phyloP scores from a whole-genome alignment of 1,140 invertebrate genomes.

The Vanessa atalanta region DNA sequence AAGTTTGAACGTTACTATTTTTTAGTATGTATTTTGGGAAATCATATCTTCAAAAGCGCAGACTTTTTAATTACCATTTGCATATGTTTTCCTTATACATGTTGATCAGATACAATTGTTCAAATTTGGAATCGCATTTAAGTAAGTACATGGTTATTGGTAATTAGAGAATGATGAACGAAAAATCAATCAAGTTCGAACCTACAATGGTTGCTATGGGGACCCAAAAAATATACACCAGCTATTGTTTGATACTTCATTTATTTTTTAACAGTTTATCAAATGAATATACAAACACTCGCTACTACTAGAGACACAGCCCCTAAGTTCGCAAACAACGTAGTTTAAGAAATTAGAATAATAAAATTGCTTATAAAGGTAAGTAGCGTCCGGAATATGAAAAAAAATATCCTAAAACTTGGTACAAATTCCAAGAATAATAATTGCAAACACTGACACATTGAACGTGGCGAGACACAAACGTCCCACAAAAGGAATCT shows the following conservation, averaged over 20 bases:
- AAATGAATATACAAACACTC: neutral
- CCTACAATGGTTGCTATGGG: conserved; percentile 14
- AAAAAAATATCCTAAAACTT: neutral
- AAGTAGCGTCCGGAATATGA: no score
- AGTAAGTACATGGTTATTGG: no score
- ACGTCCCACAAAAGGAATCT: conserved; percentile 33
- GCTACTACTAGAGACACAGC: no score
- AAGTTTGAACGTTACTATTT: neutral
- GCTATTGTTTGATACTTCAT: neutral
- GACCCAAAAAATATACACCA: conserved; percentile 11
- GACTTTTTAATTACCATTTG: no score
- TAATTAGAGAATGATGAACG: neutral
- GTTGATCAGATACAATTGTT: no score
- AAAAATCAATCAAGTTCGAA: conserved; percentile 18
- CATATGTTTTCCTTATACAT: no score
- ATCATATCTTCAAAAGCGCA: neutral
- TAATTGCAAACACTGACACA: conserved; percentile 10
- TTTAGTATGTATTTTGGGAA: neutral
- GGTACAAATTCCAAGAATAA: neutral
- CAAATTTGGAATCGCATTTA: no score
- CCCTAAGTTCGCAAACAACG: no score
- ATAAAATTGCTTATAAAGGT: no score
- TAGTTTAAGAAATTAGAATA: no score
- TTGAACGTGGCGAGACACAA: conserved; percentile 2
- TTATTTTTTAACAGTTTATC: neutral